Evolutionary conservation across 2,888 invertebrate species (phyloP), one percentile per base, ranked within the genome.

Genomic region (Drosophila stalkeri): DNA sequence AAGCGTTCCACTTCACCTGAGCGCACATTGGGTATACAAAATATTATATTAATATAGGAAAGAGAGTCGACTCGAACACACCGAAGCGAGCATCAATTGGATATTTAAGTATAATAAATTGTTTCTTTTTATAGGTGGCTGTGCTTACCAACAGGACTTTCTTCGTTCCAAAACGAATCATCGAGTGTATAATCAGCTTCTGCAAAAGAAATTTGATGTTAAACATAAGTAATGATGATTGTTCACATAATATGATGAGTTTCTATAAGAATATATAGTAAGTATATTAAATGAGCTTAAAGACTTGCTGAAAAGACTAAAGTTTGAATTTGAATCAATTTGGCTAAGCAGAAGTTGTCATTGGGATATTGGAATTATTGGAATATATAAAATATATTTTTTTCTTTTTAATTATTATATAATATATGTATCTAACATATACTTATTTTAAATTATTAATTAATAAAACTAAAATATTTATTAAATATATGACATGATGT

Each of bases 101-200:
- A 14, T 14, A 14, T 23, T 9, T 16, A 2, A 14, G 2, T 46
- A 14, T 3, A 23, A 23, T 4, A 18, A 4, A 1, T n/a, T 18
- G 18, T 46, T 46, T 23, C 0, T 6, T 27, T 27, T 27, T 16
- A 5, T 2, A 6, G 2, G 12, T 41, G 5, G 27, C 4, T 7
- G 7, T 39, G 95, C 97, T 96, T 93, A 97, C 97, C 97, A 93
- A 96, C 96, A 94, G 97, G 97, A 95, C 96, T 97, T 94, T 97
- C 97, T 94, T 97, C 97, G 94, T 97, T 97, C 97, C 97, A 97
- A 94, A 96, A 97, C 92, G 97, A 97, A 94, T 97, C 97, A 94
- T 97, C 97, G 94, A 97, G 95, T 92, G 97, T 97, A 94, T 97
- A 97, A 95, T 97, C 97, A 93, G 97, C 97, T 95, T 97, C 97